Conservation (phyloP, 2,113 vertebrate genomes). For the Bos taurus region DNA sequence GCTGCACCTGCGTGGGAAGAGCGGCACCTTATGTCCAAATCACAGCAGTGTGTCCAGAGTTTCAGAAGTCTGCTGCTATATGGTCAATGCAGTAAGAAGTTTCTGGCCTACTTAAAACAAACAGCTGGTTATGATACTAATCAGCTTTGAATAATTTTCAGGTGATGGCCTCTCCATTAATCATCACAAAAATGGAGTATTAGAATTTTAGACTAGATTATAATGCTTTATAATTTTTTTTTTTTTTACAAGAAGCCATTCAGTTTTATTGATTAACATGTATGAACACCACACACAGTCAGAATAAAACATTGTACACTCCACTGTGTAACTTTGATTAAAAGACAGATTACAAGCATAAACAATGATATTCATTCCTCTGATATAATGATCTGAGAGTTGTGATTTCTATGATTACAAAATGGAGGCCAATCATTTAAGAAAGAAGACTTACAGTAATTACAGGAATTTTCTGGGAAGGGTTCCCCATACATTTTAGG, state of each 20-base stretch:
- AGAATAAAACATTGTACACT: neutral
- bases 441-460: neutral
- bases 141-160: neutral
- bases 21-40: neutral
- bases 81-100: neutral
- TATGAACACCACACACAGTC: neutral
- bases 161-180: neutral
- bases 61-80: neutral
- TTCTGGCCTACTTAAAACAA: constrained; percentile 2
- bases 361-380: neutral
- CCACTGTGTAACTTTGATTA: neutral
- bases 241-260: neutral
- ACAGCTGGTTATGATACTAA: neutral
- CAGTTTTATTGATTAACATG: neutral
- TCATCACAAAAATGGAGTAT: neutral
- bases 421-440: neutral
- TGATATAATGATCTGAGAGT: neutral
- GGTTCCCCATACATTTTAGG: no score
- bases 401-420: neutral
- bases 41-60: neutral
- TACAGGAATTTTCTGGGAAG: no score
- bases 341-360: neutral
- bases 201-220: neutral
- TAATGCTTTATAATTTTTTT: neutral
- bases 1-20: constrained; percentile 87